Evolutionary conservation across 2,888 invertebrate species (phyloP), one percentile per base, ranked within the genome.

Genomic region (Mystacides longicornis): DNA sequence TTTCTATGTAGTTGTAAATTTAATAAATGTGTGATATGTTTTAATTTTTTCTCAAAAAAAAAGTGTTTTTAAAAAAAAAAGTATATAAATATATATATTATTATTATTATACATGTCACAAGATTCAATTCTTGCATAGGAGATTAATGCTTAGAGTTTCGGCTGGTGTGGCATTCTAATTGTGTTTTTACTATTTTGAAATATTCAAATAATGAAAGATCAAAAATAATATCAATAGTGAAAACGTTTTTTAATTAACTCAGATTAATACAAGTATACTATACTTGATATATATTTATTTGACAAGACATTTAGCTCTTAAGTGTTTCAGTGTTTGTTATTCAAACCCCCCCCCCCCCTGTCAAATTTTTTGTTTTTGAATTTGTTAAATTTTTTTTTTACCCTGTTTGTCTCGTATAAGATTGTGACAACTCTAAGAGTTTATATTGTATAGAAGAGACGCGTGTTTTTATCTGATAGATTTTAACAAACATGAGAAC

Each of bases 1-100:
- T 61, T 60, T 60, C 60, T 58, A 60, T 61, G 55, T 61, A 59
- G 61, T 55, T 55, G 27, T 57, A 55, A 37, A 50, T 54, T 54
- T 54, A 33, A 58, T 60, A 52, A 60, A 58, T 56, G 58, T 58
- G 60, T 58, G 56, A 58, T 58, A 60, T 56, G 50, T 52, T 60
- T 60, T 55, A 48, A n/a, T n/a, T 55, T 55, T 57, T 57, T 53
- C 55, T 46, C 47, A 22, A 53, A 49, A 37, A 37, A 37, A 37
- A 7, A 11, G 11, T 37, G 37, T 37, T 37, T 37, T 37, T 37
- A 37, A 37, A 7, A 16, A 37, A 37, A 14, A 37, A n/a, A 37
- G 14, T 37, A 37, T 37, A 37, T 37, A 7, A 37, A 27, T 27
- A 11, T 3, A n/a, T 37, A 37, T 37, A 37, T 37, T 3, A 37